Base-by-base conservation (phyloP, 2,888 invertebrate species). In the Oscheius onirici region DNA sequence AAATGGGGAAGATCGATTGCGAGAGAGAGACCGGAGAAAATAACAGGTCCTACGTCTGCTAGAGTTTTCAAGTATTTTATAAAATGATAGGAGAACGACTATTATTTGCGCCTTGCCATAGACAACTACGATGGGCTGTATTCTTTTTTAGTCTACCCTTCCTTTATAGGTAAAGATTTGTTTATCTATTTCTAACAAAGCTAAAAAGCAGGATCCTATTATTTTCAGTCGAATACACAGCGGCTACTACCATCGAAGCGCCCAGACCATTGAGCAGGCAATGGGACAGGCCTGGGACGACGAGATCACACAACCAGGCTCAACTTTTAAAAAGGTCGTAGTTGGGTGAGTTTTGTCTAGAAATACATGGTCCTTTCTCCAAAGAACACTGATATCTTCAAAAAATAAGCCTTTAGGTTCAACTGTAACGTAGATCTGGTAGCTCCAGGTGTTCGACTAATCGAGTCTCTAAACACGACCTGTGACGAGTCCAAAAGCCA, bases 391-490 rank as follows among this genome's bases (percentile, higher is more conserved):
- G n/a, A n/a, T n/a, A n/a, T n/a, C n/a, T n/a, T n/a, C n/a, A n/a
- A n/a, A n/a, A n/a, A n/a, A n/a, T n/a, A n/a, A n/a, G n/a, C 24
- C 78, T 67, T 70, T 73, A 71, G 88, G 80, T 76, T 88, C 87
- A 90, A 90, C 78, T 88, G 88, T 68, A 88, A 89, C 79, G 86
- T 89, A 13, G 90, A 90, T 77, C 82, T 89, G 41, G 89, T 89
- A 72, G 88, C 89, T 0, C 83, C 87, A n/a, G 89, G 88, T 11
- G 85, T 87, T 2, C 84, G 80, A 2, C 75, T 90, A 3, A 77
- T 89, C 40, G 82, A 87, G 41, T 76, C 86, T 13, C 76, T 89
- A 24, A 85, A 86, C 63, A 73, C 88, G 6, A 78, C 83, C 6
- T 86, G 88, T 10, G 82, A 84, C 1, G 74, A 81, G 2, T 78